Evolutionary conservation across 1,140 invertebrate species (phyloP).

Genomic region (Pentalonia nigronervosa): DNA sequence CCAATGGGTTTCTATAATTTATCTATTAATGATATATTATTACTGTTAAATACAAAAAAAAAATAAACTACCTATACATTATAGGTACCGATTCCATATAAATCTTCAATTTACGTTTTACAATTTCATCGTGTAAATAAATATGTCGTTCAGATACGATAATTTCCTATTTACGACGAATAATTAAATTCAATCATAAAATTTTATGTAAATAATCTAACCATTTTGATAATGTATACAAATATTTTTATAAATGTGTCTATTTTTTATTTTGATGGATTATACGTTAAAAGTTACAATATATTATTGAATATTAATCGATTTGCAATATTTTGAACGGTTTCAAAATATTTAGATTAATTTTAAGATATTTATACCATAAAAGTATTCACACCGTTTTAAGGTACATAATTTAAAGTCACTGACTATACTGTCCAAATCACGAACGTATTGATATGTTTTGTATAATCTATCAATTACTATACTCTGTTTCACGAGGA

Average conservation of each 20-base stretch:
- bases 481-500: too few relatives aligned
- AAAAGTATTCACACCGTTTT: neutral
- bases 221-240: neutral
- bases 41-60: neutral
- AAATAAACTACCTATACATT: neutral
- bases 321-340: neutral
- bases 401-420: neutral
- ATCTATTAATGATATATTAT: neutral
- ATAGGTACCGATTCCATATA: too few relatives aligned
- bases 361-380: neutral
- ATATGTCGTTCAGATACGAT: too few relatives aligned
- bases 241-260: neutral
- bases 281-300: neutral
- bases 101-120: too few relatives aligned
- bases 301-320: neutral
- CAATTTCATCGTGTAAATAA: too few relatives aligned
- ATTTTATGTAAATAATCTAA: neutral
- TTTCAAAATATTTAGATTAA: neutral
- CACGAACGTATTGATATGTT: neutral
- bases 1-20: neutral
- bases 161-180: neutral
- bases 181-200: neutral
- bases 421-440: neutral
- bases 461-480: neutral
- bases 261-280: neutral